Evolutionary conservation across 2,797 vertebrate species (phyloP).

Genomic region (Gobio occitaniae): DNA sequence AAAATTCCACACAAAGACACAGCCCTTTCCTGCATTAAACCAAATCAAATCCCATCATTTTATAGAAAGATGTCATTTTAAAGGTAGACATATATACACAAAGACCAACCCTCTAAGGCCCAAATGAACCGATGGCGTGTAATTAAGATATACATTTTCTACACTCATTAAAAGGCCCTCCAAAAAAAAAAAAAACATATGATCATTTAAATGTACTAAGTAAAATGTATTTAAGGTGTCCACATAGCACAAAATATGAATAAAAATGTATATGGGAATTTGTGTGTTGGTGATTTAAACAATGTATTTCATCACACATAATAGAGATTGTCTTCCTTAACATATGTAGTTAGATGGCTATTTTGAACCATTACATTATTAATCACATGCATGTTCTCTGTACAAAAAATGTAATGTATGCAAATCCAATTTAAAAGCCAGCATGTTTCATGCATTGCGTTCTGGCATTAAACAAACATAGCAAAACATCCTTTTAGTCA

Average conservation of each 20-base stretch:
- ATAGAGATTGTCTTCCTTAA: background rate
- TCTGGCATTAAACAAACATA: constrained; percentile 1
- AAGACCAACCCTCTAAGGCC: constrained; percentile 37
- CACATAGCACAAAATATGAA: background rate
- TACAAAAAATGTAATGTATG: constrained; percentile 58
- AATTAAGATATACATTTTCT: constrained; percentile 17
- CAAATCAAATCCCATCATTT: constrained; percentile 50
- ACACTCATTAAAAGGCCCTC: background rate
- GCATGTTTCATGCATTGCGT: constrained; percentile 25
- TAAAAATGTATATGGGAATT: background rate
- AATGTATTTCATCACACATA: background rate
- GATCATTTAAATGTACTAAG: background rate
- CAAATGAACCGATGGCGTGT: background rate
- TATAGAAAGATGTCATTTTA: constrained; percentile 50
- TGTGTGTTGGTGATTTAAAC: background rate
- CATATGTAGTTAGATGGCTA: background rate
- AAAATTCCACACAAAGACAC: constrained; percentile 75
- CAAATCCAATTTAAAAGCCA: constrained; percentile 53
- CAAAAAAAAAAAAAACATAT: background rate
- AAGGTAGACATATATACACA: constrained; percentile 6
- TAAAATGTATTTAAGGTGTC: background rate
- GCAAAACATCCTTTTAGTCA: background rate
- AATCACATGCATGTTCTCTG: constrained; percentile 18
- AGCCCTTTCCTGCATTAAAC: constrained; percentile 65
- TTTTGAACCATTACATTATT: background rate